Evolutionary conservation across 2,888 invertebrate species (phyloP).

Genomic region (Nesidiocoris tenuis): DNA sequence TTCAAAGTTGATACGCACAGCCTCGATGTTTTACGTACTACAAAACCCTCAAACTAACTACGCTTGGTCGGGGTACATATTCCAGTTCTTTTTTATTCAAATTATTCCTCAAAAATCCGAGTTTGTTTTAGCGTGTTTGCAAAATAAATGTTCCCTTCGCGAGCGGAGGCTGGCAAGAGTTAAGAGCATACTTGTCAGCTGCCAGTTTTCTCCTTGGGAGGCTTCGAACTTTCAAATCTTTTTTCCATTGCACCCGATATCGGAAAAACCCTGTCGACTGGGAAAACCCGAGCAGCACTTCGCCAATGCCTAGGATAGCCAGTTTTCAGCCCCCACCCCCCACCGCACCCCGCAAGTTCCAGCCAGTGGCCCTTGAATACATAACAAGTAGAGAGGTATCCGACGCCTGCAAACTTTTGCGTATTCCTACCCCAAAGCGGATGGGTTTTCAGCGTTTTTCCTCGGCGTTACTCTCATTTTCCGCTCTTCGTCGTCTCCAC

Average conservation of each 20-base stretch:
- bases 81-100: too few relatives aligned
- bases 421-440: not conserved
- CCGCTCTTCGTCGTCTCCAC: not conserved
- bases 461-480: not conserved
- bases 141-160: not conserved
- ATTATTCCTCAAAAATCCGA: too few relatives aligned
- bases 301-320: not conserved
- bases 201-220: not conserved
- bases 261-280: not conserved
- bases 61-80: too few relatives aligned
- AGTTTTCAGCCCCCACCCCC: not conserved
- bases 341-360: too few relatives aligned
- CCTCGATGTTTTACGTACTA: too few relatives aligned
- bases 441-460: not conserved
- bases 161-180: not conserved
- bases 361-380: not conserved
- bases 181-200: not conserved
- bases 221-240: slow-evolving; percentile 16
- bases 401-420: not conserved
- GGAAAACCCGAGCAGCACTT: not conserved
- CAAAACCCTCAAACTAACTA: too few relatives aligned
- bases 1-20: too few relatives aligned
- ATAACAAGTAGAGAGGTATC: not conserved
- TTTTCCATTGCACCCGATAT: slow-evolving; percentile 1
- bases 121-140: too few relatives aligned